Conservation (phyloP, 2,797 vertebrate species). For the Neosilurus hyrtlii region DNA sequence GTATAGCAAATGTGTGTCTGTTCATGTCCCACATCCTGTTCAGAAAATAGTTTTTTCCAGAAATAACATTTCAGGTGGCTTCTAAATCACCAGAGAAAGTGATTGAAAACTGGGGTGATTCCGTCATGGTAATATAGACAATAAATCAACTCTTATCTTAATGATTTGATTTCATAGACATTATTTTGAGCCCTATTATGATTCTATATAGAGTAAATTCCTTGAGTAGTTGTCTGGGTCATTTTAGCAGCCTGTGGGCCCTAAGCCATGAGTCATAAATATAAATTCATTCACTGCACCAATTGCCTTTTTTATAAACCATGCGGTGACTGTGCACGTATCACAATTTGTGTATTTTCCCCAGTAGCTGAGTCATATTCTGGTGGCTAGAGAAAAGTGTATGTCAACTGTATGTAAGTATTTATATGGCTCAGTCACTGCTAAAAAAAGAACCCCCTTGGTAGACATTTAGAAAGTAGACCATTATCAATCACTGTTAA, state of each 20-base stretch:
- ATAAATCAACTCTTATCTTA: neutral
- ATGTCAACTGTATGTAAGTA: neutral
- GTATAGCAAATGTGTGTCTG: neutral
- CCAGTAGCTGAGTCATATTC: conserved; percentile 9
- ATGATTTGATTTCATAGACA: conserved; percentile 5
- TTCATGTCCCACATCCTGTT: neutral
- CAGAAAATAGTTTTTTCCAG: neutral
- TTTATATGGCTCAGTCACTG: neutral
- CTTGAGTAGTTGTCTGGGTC: conserved; percentile 20
- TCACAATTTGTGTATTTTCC: conserved; percentile 2
- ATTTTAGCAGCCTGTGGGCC: neutral
- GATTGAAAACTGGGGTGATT: neutral
- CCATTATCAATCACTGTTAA: neutral
- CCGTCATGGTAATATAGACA: neutral
- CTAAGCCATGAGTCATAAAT: conserved; percentile 35
- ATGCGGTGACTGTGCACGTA: neutral
- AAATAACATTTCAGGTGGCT: neutral
- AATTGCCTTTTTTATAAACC: conserved; percentile 21
- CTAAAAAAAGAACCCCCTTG: too few species aligned
- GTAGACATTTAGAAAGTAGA: neutral
- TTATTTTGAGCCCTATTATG: conserved; percentile 3
- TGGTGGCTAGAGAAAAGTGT: conserved; percentile 1
- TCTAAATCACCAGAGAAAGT: neutral
- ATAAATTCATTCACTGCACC: conserved; percentile 32
- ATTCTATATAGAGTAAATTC: conserved; percentile 24